Base-by-base conservation (phyloP, 2,113 vertebrate species). In the Misgurnus anguillicaudatus region DNA sequence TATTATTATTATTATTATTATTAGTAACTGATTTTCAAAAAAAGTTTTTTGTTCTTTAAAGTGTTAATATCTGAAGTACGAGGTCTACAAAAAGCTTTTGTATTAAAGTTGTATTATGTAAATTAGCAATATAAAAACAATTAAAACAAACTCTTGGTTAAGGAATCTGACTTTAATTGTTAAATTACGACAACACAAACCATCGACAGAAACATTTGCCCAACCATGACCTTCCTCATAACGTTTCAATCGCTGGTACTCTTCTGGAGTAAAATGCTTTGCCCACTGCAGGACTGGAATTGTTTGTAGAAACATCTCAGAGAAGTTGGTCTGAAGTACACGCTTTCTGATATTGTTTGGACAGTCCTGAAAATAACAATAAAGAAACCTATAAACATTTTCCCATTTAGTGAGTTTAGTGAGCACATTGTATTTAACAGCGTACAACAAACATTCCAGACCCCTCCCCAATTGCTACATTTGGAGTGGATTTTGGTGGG, bases 251-350 rank as follows among this genome's bases (percentile, higher is more conserved):
- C 94, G 90, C 73, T 77, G 3, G 80, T 93, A 87, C 69, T 93
- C 82, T 0, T 86, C 78, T 0, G 0, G 38, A 0, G 83, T 88
- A 14, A 64, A 89, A 1, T 94, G 87, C 64, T 82, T 77, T 17
- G 86, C 82, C 92, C 92, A 92, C 84, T 94, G 94, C 66, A 95
- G 87, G 38, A 95, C 90, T 0, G 93, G 93, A 8, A 94, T 55
- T 0, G 8, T 55, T 0, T 38, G 47, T 84, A 92, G 81, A 64
- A 90, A 94, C 0, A 4, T 17, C 0, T 24, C 14, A 0, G 78
- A 62, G 0, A 92, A 92, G 0, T 64, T 80, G 0, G 82, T 87
- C 14, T 66, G 0, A 0, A 24, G 5, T 21, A 94, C 74, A 39
- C 3, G 89, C 14, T 45, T 62, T 3, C 72, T 82, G n/a, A 92